These are phyloP conservation scores for Cryptotermes secundus DNA, from an alignment of 1,140 invertebrate genomes.

Conservation along the genomic window DNA sequence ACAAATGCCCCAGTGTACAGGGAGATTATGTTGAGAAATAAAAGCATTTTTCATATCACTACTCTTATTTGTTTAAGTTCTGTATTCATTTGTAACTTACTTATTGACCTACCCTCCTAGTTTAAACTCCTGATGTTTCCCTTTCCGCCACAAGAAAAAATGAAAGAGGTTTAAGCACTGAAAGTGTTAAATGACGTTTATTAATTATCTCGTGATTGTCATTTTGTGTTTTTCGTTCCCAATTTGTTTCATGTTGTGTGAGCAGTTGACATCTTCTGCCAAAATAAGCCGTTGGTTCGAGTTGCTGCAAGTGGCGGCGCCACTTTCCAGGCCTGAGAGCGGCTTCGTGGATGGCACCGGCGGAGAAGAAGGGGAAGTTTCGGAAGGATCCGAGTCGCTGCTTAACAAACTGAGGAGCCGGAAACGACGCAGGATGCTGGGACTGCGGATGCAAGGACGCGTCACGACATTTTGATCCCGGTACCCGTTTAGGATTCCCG, in stretches of 20 bases:
- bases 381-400: conserved; percentile 57
- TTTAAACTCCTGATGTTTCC: no score
- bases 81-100: no score
- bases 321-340: conserved; percentile 67
- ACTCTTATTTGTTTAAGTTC: no score
- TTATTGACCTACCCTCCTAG: no score
- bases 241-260: not conserved
- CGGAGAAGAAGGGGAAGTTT: not conserved
- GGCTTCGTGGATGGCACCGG: conserved; percentile 44
- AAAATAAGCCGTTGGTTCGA: conserved; percentile 75
- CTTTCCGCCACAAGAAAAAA: no score
- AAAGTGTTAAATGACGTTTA: no score
- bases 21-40: no score
- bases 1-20: no score
- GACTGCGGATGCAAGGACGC: conserved; percentile 60
- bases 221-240: not conserved
- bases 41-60: no score
- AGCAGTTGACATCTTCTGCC: conserved; percentile 64
- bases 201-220: no score
- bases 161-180: no score
- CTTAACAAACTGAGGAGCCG: conserved; percentile 64
- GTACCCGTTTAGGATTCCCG: no score
- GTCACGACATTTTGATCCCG: conserved; percentile 58
- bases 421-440: conserved; percentile 63
- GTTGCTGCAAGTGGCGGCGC: conserved; percentile 51